Evolutionary conservation across 2,888 invertebrate genomes (phyloP), one percentile per base, ranked within the genome.

Genomic region (Drosophila maculinotata): DNA sequence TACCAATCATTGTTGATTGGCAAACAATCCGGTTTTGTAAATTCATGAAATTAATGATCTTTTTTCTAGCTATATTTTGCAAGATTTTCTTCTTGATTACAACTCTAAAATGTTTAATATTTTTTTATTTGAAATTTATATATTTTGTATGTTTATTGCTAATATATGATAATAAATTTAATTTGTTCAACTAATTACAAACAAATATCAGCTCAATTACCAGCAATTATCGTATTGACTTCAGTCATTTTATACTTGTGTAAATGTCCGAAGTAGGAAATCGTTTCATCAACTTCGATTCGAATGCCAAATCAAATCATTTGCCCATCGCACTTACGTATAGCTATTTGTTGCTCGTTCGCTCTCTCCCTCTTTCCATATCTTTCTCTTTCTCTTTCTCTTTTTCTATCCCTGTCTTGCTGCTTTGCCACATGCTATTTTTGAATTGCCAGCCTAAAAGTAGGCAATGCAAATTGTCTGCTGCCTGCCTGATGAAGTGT

Each of bases 381-480:
- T 28, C 6, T 31, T 0, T 15, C 42, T 9, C 3, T 44, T 10
- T 31, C 15, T n/a, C 1, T 28, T 28, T 26, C 0, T n/a, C 10
- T 15, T 0, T 12, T 10, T 14, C 8, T 7, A 1, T 39, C 2
- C 39, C 17, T 54, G 15, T 14, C 8, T 30, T n/a, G 39, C 39
- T 26, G 30, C 9, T 20, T 42, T 20, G 9, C 7, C 45, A n/a
- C n/a, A 45, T 28, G 31, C 36, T 1, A 56, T 45, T 51, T 44
- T 42, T 56, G 33, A 39, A 58, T 36, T 38, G 31, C 1, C 41
- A 33, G 70, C 75, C 60, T 23, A 62, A 79, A 75, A 75, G 80
- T 76, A 70, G 79, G 75, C 76, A 75, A 69, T 58, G 56, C 57
- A 75, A 54, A 47, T 79, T 57, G 60, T 48, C 54, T 35, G 38